Evolutionary conservation across 1,140 invertebrate genomes (phyloP), one percentile per base, ranked within the genome.

Genomic region (Cheumatopsyche charites): DNA sequence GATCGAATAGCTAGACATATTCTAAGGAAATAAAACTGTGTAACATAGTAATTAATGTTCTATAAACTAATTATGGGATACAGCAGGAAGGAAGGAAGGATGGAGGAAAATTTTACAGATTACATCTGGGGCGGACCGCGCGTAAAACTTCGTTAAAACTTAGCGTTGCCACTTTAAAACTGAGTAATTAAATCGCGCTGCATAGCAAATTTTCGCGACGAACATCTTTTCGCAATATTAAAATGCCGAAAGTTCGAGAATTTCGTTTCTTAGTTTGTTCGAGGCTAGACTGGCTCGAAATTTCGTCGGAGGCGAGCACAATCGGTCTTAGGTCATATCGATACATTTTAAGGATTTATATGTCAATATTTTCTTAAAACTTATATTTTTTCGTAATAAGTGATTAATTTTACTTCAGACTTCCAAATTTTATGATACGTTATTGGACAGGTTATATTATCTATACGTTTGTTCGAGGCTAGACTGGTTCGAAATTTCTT

Each of bases 91-190:
- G 29, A 36, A 36, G 29, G 29, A 36, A 36, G 29, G 29, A 36
- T 4, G 29, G 29, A 36, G 9, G 29, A 9, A 36, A 19, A 49
- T 15, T 49, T 19, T 19, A 49, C 45, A 49, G 45, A 49, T 49
- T 49, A 49, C 45, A 49, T 49, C 45, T 49, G 45, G 13, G 45
- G 45, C 45, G 45, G 45, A 5, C 29, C 29, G 29, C 45, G 17
- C 45, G 45, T 49, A 49, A 49, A 49, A 49, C 13, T 49, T 49
- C 45, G 45, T 49, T 49, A 49, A 49, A 49, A 49, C 13, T 49
- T 49, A 15, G 45, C 45, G 17, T n/a, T 19, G 45, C 45, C 45
- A 49, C 45, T 49, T 49, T 49, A 49, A 49, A 49, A 49, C 45
- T 19, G 45, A 49, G 45, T 49, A 49, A 49, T 49, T 49, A 49